Evolutionary conservation across 2,113 vertebrate genomes (phyloP).

Genomic region (Clupea harengus): DNA sequence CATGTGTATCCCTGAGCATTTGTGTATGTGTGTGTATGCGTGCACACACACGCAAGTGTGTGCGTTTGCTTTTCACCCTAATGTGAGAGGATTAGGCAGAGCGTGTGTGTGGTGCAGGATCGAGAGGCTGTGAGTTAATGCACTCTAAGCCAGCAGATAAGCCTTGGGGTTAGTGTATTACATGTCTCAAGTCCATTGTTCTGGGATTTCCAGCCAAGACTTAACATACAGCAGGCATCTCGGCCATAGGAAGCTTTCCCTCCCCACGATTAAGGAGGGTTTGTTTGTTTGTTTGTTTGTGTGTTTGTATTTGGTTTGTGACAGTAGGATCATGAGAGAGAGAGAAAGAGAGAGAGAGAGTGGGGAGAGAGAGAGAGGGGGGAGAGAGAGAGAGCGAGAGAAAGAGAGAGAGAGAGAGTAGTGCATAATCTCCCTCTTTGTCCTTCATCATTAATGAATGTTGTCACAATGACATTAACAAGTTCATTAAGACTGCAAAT

Average conservation of each 20-base stretch:
- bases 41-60: neutral
- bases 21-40: neutral
- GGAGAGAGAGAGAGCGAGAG: no score
- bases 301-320: neutral
- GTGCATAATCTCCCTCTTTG: neutral
- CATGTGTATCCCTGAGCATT: neutral
- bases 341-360: neutral
- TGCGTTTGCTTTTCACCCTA: neutral
- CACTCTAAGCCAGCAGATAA: conserved; percentile 31
- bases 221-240: neutral
- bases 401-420: neutral
- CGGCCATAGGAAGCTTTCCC: neutral
- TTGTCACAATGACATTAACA: conserved; percentile 28
- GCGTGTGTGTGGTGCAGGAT: conserved; percentile 15
- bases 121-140: conserved; percentile 17
- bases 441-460: neutral
- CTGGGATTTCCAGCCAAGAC: conserved; percentile 2
- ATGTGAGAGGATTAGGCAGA: conserved; percentile 28
- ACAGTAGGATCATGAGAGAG: neutral
- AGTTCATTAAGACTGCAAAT: conserved; percentile 37
- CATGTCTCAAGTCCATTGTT: conserved; percentile 15
- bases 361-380: neutral
- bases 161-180: conserved; percentile 27
- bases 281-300: neutral
- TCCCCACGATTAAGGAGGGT: neutral